Conservation (phyloP, 2,797 vertebrate species). For the Sebastes nivosus region DNA sequence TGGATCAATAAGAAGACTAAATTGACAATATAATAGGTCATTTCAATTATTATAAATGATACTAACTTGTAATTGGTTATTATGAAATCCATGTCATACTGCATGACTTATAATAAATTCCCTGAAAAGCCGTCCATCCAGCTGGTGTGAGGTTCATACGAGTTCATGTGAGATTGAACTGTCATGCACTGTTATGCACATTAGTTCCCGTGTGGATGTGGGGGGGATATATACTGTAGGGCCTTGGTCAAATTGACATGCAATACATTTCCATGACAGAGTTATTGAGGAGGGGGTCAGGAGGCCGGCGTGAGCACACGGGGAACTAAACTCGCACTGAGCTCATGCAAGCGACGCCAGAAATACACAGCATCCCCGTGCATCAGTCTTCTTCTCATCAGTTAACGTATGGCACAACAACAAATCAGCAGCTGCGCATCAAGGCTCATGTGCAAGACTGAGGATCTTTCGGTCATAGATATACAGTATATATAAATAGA, state of each 20-base stretch:
- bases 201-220: constrained; percentile 1
- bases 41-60: constrained; percentile 9
- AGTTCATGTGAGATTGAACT: constrained; percentile 3
- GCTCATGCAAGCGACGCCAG: neutral
- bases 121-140: neutral
- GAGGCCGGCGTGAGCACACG: neutral
- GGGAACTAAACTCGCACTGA: neutral
- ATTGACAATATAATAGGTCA: constrained; percentile 1
- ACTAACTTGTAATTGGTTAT: neutral
- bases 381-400: constrained; percentile 22
- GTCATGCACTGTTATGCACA: neutral
- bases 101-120: neutral
- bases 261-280: constrained; percentile 27
- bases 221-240: neutral
- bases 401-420: constrained; percentile 1
- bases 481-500: too few relatives aligned
- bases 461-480: neutral
- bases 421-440: constrained; percentile 1
- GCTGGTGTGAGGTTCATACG: neutral
- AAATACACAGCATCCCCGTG: neutral
- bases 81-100: neutral
- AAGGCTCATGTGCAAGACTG: neutral
- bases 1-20: neutral
- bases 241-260: constrained; percentile 38
- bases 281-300: constrained; percentile 15